Evolutionary conservation across 2,797 vertebrate species (phyloP), one percentile per base, ranked within the genome.

Genomic region (Coilia nasus): DNA sequence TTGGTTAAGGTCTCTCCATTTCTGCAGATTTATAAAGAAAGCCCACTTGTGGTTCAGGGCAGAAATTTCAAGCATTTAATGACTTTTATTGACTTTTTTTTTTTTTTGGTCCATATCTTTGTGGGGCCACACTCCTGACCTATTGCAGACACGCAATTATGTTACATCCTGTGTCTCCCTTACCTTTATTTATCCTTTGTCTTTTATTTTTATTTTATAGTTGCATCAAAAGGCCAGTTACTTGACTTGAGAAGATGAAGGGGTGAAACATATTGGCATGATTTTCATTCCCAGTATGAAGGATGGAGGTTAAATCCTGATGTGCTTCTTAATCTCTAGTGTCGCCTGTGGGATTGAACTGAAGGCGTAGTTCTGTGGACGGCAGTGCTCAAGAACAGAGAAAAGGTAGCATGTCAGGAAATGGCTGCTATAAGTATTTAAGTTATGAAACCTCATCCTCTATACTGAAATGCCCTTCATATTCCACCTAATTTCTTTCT

Each of bases 381-480:
- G 54, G 25, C 60, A 82, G 41, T 85, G 57, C 67, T 67, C 84
- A 87, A 62, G 84, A 81, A 84, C 62, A 57, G 78, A 78, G 89
- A 89, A 60, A 46, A 82, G 60, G 84, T 80, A 89, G 83, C 81
- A 91, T 88, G 85, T 92, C 88, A 89, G 81, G 83, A 60, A 89
- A 90, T 90, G 90, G 93, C 93, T 94, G 93, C 92, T 94, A 92
- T 92, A 50, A 91, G 90, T 86, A 89, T 92, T 90, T 92, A 89
- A 91, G 23, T 87, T 81, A 85, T 84, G 31, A 60, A 88, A 87
- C 88, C 89, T 89, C 88, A 59, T 84, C 89, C 91, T 92, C 88
- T 86, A 46, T 92, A 90, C 89, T 92, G 90, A 91, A 92, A 91
- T 91, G 93, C 89, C 86, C 93, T 60, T 59, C 62, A 54, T 87